A percentile compares a stretch with the other conserved stretches of the same genome.
Conservation (phyloP, 2,113 vertebrate species). For the Suricata suricatta region DNA sequence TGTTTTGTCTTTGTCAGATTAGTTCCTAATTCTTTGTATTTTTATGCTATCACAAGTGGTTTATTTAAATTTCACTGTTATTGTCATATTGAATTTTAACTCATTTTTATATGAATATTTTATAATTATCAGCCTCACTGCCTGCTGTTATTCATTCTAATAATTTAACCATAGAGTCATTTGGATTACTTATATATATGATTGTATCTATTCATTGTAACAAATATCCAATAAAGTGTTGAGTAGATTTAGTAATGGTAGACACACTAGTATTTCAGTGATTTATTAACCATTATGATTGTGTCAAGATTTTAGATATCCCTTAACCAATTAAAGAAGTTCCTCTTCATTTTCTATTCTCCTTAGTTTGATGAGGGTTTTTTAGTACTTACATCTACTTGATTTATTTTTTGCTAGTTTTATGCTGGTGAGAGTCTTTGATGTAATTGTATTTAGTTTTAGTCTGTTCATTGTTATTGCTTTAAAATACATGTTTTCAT, state of each 20-base stretch:
- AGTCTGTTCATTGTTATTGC: neutral
- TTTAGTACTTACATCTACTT: neutral
- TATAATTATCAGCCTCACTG: neutral
- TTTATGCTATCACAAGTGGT: neutral
- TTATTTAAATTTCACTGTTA: neutral
- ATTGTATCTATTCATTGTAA: neutral
- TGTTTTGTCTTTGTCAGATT: neutral
- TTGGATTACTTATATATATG: neutral
- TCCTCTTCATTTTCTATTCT: neutral
- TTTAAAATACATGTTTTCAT: neutral
- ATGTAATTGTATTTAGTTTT: conserved; percentile 6
- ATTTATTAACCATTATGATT: conserved; percentile 9
- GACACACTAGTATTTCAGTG: neutral
- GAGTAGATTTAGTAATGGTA: neutral
- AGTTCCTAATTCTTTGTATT: neutral
- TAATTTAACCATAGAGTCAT: conserved; percentile 2
- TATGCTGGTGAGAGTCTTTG: neutral
- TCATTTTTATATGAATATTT: neutral
- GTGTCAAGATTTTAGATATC: neutral
- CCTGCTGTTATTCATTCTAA: neutral
- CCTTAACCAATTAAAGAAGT: neutral
- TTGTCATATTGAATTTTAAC: conserved; percentile 37
- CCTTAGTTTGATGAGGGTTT: conserved; percentile 8
- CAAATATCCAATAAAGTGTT: neutral
- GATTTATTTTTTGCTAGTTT: neutral